These are phyloP conservation scores for Drosophila miranda DNA, from an alignment of 1,140 invertebrate species.

Conservation along the genomic window DNA sequence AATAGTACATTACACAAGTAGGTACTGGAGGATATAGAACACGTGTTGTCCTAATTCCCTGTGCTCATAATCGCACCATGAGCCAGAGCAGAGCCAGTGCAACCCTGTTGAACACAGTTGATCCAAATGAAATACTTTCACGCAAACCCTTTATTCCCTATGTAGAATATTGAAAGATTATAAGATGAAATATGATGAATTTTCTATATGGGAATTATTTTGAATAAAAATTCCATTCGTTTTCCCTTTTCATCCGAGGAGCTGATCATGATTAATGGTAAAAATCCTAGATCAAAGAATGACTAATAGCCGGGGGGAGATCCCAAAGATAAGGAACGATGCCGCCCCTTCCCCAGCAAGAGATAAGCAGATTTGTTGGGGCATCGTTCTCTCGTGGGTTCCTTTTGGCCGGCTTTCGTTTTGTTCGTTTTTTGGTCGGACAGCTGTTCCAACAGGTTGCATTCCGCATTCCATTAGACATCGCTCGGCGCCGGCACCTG, in stretches of 20 bases:
- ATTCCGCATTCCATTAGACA: conserved; percentile 33
- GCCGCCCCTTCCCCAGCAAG: conserved; percentile 26
- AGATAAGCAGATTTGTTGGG: conserved; percentile 35
- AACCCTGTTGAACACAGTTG: too few relatives aligned
- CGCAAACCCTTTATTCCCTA: too few relatives aligned
- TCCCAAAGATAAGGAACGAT: conserved; percentile 23
- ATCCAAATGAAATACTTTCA: too few relatives aligned
- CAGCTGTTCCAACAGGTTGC: background rate
- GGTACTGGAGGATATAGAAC: too few relatives aligned
- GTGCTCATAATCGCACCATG: too few relatives aligned
- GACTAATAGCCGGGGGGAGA: conserved; percentile 15
- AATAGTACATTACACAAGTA: too few relatives aligned
- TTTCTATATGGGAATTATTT: too few relatives aligned
- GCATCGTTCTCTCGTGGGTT: conserved; percentile 1
- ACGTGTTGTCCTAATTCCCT: too few relatives aligned
- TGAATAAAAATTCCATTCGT: conserved; percentile 6
- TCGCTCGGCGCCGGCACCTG: conserved; percentile 51
- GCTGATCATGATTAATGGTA: conserved; percentile 25
- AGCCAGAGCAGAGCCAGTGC: too few relatives aligned
- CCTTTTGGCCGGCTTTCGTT: conserved; percentile 17
- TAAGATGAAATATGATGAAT: too few relatives aligned
- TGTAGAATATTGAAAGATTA: too few relatives aligned
- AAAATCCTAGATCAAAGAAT: conserved; percentile 28
- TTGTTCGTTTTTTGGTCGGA: conserved; percentile 10
- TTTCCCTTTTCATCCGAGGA: conserved; percentile 7